A percentile compares a stretch with the other conserved stretches of the same genome.
Evolutionary conservation across 2,888 invertebrate species (phyloP).

Genomic region (Trichogramma evanescens): DNA sequence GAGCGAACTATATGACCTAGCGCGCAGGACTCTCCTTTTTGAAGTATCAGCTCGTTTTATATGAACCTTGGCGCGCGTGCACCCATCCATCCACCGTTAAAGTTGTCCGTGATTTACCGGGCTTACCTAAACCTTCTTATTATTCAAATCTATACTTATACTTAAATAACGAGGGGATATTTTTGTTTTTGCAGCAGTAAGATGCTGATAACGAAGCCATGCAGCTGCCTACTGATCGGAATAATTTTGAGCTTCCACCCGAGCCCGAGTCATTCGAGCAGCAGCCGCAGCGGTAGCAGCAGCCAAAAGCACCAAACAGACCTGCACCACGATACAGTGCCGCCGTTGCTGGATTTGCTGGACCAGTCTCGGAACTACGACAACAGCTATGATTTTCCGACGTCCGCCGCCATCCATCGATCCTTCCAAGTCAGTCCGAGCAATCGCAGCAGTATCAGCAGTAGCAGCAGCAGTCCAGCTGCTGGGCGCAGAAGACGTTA

Average conservation of each 20-base stretch:
- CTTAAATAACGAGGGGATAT: too few relatives aligned
- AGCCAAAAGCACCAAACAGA: background rate
- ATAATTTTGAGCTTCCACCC: constrained; percentile 30
- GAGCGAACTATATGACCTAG: background rate
- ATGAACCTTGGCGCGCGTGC: too few relatives aligned
- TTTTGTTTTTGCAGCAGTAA: constrained; percentile 24
- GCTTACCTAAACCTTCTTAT: too few relatives aligned
- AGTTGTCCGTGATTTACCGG: too few relatives aligned
- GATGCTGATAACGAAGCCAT: constrained; percentile 38
- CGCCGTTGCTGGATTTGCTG: background rate
- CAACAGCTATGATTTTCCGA: too few relatives aligned
- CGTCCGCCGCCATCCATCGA: too few relatives aligned
- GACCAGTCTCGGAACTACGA: background rate
- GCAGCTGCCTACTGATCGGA: constrained; percentile 37
- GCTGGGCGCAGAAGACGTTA: constrained; percentile 29
- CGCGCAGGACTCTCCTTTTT: too few relatives aligned
- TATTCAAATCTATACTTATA: too few relatives aligned
- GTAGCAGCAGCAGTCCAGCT: constrained; percentile 13
- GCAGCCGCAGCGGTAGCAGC: background rate
- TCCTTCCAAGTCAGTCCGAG: background rate
- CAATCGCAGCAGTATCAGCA: background rate
- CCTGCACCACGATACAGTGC: background rate
- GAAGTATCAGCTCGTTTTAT: too few relatives aligned
- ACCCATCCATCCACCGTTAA: too few relatives aligned
- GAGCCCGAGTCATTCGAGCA: constrained; percentile 22